phyloP scores from a whole-genome alignment of 2,888 invertebrate species.

The Acanthosoma haemorrhoidale region DNA sequence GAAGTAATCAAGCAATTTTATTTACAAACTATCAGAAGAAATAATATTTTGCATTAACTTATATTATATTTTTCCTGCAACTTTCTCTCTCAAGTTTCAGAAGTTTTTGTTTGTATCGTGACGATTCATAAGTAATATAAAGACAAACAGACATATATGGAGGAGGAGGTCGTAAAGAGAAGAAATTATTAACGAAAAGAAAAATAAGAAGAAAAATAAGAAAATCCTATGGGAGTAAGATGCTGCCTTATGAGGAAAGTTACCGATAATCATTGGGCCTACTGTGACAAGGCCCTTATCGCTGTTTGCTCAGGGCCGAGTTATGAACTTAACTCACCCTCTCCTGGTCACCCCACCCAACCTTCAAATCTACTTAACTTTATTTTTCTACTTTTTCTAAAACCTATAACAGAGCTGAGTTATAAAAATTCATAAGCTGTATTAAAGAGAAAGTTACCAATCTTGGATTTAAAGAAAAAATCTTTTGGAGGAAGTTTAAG shows the following conservation, averaged over 20 bases:
- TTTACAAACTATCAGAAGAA: too few species aligned
- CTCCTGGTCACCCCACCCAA: too few species aligned
- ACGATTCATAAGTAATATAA: too few species aligned
- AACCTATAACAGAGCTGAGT: background rate
- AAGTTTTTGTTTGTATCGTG: too few species aligned
- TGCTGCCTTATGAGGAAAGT: background rate
- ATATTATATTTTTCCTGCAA: too few species aligned
- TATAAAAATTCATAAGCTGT: background rate
- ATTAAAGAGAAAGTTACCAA: background rate
- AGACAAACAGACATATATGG: too few species aligned
- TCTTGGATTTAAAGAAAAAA: too few species aligned
- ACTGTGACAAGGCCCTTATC: background rate
- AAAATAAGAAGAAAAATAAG: background rate
- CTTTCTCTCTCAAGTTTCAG: too few species aligned
- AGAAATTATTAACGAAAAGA: too few species aligned
- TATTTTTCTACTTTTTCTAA: background rate
- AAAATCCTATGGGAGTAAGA: background rate
- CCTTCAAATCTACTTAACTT: background rate
- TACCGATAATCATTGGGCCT: background rate
- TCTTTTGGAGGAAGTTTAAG: background rate
- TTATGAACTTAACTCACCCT: background rate
- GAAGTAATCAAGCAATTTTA: too few species aligned
- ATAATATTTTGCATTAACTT: too few species aligned
- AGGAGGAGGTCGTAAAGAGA: too few species aligned
- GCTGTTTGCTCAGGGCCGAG: background rate